Conservation (phyloP, 2,113 vertebrate species). For the Rhinoderma darwinii region DNA sequence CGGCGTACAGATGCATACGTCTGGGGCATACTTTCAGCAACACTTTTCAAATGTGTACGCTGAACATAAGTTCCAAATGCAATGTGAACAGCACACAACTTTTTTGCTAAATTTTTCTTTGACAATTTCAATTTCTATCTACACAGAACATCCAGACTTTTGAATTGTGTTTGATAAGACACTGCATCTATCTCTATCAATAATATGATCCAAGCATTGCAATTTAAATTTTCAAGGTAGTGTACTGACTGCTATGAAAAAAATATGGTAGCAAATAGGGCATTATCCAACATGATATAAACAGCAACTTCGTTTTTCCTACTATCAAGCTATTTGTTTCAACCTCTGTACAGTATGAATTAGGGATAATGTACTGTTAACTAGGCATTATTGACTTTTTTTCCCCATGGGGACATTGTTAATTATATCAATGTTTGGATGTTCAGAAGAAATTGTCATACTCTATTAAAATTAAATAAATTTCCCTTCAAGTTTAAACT, state of each 20-base stretch:
- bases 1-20: neutral
- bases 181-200: neutral
- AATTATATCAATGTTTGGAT: neutral
- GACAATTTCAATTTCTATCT: neutral
- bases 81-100: no score
- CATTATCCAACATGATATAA: neutral
- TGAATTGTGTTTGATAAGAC: neutral
- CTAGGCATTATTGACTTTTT: slow-evolving; percentile 19
- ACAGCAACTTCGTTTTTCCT: neutral
- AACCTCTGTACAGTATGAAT: neutral
- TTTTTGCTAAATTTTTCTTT: no score
- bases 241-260: neutral
- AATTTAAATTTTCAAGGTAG: neutral
- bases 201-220: neutral
- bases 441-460: slow-evolving; percentile 8
- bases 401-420: neutral
- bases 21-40: no score
- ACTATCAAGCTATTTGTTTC: neutral
- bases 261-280: neutral
- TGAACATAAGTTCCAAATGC: no score
- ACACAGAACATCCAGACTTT: neutral
- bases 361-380: slow-evolving; percentile 1
- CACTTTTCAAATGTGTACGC: no score
- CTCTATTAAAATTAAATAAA: slow-evolving; percentile 12
- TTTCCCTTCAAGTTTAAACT: slow-evolving; percentile 9